Evolutionary conservation across 2,797 vertebrate genomes (phyloP).

Genomic region (Pseudochaenichthys georgianus): DNA sequence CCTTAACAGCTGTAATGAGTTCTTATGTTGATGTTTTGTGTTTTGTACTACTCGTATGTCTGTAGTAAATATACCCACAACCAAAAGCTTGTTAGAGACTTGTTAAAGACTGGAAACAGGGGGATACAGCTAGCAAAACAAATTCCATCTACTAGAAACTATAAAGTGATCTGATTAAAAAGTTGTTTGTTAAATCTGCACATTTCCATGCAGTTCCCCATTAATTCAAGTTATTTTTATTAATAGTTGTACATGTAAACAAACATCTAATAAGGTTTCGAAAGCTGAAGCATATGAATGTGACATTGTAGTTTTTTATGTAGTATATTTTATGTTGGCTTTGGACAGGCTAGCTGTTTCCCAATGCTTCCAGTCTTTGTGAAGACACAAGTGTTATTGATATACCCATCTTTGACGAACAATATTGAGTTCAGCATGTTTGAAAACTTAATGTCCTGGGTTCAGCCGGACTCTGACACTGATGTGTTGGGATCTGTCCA

Average conservation of each 20-base stretch:
- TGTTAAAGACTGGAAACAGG: not conserved
- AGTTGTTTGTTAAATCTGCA: too few species aligned
- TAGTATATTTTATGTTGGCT: not conserved
- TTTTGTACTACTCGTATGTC: not conserved
- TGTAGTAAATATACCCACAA: not conserved
- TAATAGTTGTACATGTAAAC: too few species aligned
- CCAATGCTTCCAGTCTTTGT: too few species aligned
- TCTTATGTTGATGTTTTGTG: not conserved
- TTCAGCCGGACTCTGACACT: conserved; percentile 2
- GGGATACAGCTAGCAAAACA: not conserved
- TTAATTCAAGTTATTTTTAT: too few species aligned
- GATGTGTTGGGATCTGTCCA: not conserved
- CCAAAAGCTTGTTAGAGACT: not conserved
- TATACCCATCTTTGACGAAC: not conserved
- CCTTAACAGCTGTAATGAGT: conserved; percentile 2
- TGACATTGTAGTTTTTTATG: too few species aligned
- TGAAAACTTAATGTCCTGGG: not conserved
- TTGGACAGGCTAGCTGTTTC: not conserved
- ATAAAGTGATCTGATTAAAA: too few species aligned
- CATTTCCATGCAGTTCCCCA: too few species aligned
- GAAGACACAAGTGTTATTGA: not conserved
- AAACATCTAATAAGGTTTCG: too few species aligned
- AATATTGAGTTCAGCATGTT: not conserved
- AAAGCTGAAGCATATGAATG: not conserved
- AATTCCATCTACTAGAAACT: too few species aligned